Conservation (phyloP, 2,797 vertebrate genomes). For the Phyllotis vaccarum region DNA sequence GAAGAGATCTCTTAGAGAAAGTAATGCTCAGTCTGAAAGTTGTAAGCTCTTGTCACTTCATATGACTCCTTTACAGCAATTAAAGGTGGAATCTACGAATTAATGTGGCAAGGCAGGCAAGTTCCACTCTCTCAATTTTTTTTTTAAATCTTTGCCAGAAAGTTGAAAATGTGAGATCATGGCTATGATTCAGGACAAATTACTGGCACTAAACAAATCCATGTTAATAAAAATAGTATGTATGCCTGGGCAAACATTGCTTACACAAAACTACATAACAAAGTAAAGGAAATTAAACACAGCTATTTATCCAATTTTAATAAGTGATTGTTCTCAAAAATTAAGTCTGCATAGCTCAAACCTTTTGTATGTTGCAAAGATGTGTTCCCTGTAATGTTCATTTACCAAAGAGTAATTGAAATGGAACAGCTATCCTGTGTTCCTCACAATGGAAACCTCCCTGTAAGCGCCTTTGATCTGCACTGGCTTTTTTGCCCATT, state of each 20-base stretch:
- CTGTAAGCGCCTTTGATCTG: conserved; percentile 57
- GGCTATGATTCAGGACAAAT: background rate
- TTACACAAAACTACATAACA: background rate
- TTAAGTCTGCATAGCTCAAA: background rate
- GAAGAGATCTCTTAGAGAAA: background rate
- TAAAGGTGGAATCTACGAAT: background rate
- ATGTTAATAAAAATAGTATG: background rate
- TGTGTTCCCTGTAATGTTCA: background rate
- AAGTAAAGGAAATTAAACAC: background rate
- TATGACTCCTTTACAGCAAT: background rate
- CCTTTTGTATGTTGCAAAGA: background rate
- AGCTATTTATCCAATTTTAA: background rate
- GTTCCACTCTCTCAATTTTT: background rate
- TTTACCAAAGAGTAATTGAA: conserved; percentile 15
- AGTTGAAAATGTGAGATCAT: background rate
- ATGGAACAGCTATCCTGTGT: background rate
- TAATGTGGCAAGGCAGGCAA: background rate
- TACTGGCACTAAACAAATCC: background rate
- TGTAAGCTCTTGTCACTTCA: background rate
- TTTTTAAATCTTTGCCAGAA: background rate
- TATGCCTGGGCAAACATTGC: background rate
- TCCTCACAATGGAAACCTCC: background rate
- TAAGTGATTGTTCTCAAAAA: conserved; percentile 30
- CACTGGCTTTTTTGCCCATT: conserved; percentile 50
- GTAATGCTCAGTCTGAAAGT: background rate